These are phyloP conservation scores for Chironex yamaguchii DNA, from an alignment of 30 jellyfish, hydroid and myxozoan species.

Conservation along the genomic window DNA sequence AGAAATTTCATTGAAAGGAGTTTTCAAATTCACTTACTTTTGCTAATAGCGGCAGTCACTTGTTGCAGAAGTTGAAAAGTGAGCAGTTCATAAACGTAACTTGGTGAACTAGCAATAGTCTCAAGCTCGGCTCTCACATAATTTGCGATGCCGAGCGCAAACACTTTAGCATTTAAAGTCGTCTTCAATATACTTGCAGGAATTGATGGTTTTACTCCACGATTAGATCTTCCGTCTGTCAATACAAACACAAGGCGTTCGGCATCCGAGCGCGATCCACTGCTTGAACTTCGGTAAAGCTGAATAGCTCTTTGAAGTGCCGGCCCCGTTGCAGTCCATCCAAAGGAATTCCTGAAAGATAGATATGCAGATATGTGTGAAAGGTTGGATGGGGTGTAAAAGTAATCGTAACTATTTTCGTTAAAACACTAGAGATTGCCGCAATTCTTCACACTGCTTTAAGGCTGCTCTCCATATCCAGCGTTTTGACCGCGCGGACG, in stretches of 20 bases:
- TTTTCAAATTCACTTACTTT: no score
- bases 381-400: neutral
- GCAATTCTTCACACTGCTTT: neutral
- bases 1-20: no score
- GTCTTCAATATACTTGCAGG: conserved; percentile 38
- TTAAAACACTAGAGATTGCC: no score
- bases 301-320: conserved; percentile 46
- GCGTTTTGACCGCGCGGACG: no score
- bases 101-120: conserved; percentile 26
- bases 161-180: conserved; percentile 14
- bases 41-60: no score
- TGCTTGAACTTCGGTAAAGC: conserved; percentile 9
- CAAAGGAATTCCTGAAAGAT: conserved; percentile 41
- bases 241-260: conserved; percentile 28
- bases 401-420: no score
- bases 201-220: conserved; percentile 32
- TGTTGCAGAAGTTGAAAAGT: neutral
- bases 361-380: neutral
- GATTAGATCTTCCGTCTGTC: conserved; percentile 36
- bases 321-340: conserved; percentile 19
- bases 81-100: neutral
- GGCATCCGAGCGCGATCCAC: conserved; percentile 35
- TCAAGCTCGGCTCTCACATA: conserved; percentile 3
- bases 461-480: no score
- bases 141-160: conserved; percentile 27